These are phyloP conservation scores for Thalassophryne amazonica DNA, from an alignment of 2,797 vertebrate genomes.

Conservation along the genomic window DNA sequence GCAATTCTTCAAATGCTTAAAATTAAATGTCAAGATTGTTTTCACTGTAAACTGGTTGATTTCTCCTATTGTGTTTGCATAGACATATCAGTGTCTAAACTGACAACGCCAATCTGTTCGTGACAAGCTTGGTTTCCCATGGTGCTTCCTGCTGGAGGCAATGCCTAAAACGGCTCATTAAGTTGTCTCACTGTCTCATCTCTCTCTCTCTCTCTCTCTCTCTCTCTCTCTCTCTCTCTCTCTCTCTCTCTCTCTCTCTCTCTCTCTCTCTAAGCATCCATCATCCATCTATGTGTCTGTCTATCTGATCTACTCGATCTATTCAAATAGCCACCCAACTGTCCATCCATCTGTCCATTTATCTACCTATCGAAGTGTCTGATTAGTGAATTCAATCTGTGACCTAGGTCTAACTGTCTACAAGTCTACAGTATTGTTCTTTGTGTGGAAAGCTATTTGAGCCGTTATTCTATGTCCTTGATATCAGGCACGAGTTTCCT, in stretches of 20 bases:
- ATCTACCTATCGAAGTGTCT: background rate
- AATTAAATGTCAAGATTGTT: slow-evolving; percentile 27
- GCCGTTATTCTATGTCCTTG: too few relatives aligned
- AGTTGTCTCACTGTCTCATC: too few relatives aligned
- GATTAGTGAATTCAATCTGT: background rate
- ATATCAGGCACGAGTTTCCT: too few relatives aligned
- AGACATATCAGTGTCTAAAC: background rate
- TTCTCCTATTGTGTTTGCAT: slow-evolving; percentile 6
- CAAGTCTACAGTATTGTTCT: too few relatives aligned
- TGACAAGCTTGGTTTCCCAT: slow-evolving; percentile 29
- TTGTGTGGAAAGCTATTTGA: too few relatives aligned
- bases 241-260: too few relatives aligned
- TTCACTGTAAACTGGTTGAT: slow-evolving; percentile 15
- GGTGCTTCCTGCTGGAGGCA: slow-evolving; percentile 19
- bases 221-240: background rate
- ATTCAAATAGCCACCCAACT: background rate
- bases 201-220: background rate
- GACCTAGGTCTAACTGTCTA: background rate
- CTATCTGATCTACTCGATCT: background rate
- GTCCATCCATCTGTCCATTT: background rate
- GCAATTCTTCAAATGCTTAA: slow-evolving; percentile 10
- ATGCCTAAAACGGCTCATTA: slow-evolving; percentile 37
- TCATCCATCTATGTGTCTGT: slow-evolving; percentile 9
- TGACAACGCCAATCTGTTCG: slow-evolving; percentile 18
- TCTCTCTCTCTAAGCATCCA: too few relatives aligned